Evolutionary conservation across 1,140 invertebrate species (phyloP).

Genomic region (Euwallacea fornicatus): DNA sequence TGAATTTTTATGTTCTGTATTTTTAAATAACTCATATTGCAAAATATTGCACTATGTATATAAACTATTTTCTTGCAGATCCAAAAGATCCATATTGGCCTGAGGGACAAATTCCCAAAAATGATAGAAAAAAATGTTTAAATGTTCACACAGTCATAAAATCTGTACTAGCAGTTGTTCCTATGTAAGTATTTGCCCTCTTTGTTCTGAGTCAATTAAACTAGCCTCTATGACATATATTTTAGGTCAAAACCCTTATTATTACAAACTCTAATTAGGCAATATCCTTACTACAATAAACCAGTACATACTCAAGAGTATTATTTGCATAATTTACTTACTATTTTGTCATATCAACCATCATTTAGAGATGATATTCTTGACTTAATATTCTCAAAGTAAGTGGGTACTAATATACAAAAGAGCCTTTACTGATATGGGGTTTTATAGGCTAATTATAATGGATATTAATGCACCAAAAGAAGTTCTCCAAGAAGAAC

Average conservation of each 20-base stretch:
- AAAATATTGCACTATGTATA: neutral
- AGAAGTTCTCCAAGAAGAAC: constrained; percentile 57
- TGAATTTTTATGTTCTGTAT: neutral
- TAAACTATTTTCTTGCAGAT: constrained; percentile 41
- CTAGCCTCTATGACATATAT: constrained; percentile 17
- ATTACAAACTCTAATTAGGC: constrained; percentile 56
- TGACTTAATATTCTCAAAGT: constrained; percentile 69
- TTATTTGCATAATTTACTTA: constrained; percentile 67
- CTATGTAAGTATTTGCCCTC: constrained; percentile 59
- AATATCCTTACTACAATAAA: constrained; percentile 68
- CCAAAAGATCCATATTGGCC: constrained; percentile 52
- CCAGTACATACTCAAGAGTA: constrained; percentile 59
- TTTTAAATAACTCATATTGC: neutral
- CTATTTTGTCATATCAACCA: constrained; percentile 66
- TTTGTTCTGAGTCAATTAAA: too few relatives aligned
- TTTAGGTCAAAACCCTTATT: constrained; percentile 61
- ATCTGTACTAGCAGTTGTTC: constrained; percentile 61
- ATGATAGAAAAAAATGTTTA: constrained; percentile 55
- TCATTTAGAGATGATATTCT: constrained; percentile 62
- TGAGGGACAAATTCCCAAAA: constrained; percentile 52
- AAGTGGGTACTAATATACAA: constrained; percentile 38
- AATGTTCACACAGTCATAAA: constrained; percentile 62
- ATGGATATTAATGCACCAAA: constrained; percentile 69
- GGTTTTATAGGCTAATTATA: constrained; percentile 60
- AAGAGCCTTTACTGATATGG: neutral